Conservation (phyloP, 2,113 vertebrate genomes). For the Neogobius melanostomus region DNA sequence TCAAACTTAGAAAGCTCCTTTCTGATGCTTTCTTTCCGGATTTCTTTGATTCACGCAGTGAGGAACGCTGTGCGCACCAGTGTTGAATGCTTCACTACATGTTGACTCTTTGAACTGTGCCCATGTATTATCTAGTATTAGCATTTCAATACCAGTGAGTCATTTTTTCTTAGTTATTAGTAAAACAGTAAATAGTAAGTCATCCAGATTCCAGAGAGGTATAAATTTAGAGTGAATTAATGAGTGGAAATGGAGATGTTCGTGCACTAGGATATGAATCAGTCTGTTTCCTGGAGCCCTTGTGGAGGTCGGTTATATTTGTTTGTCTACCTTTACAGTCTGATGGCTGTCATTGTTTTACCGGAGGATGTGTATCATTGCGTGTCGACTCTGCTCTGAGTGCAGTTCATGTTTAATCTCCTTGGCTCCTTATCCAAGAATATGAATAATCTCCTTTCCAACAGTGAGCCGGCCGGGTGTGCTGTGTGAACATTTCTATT, state of each 20-base stretch:
- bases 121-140: slow-evolving; percentile 23
- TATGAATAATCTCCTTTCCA: slow-evolving; percentile 77
- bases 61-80: slow-evolving; percentile 39
- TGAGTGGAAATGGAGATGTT: slow-evolving; percentile 64
- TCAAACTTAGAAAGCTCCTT: slow-evolving; percentile 41
- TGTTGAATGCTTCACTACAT: slow-evolving; percentile 26
- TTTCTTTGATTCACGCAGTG: slow-evolving; percentile 57
- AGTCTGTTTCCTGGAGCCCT: slow-evolving; percentile 63
- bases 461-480: slow-evolving; percentile 62
- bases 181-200: no score
- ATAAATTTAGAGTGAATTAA: slow-evolving; percentile 65
- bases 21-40: slow-evolving; percentile 47
- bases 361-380: slow-evolving; percentile 61
- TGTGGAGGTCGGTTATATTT: slow-evolving; percentile 35
- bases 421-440: slow-evolving; percentile 67
- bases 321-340: slow-evolving; percentile 28
- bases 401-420: slow-evolving; percentile 61
- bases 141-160: no score
- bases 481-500: slow-evolving; percentile 75
- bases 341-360: slow-evolving; percentile 58
- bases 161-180: background rate
- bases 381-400: slow-evolving; percentile 41
- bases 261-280: slow-evolving; percentile 70
- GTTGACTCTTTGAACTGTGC: slow-evolving; percentile 42
- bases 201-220: slow-evolving; percentile 36